phyloP scores from a whole-genome alignment of 2,113 vertebrate genomes.

The Sinocyclocheilus anophthalmus region DNA sequence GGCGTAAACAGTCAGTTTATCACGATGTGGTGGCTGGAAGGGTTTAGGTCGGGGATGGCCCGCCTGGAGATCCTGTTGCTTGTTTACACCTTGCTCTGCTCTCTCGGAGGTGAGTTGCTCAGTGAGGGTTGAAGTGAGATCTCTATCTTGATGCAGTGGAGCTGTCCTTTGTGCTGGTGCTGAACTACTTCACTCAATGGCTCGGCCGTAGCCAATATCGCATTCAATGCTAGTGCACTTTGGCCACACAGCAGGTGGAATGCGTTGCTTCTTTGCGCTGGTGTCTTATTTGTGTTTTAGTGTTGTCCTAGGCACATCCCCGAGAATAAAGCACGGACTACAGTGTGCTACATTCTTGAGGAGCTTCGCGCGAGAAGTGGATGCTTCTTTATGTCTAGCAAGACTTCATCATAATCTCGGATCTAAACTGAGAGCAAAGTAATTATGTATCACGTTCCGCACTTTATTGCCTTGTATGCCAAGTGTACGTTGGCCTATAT shows the following conservation, averaged over 20 bases:
- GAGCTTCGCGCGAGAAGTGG: constrained; percentile 15
- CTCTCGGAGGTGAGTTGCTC: constrained; percentile 76
- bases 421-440: constrained; percentile 19
- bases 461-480: constrained; percentile 5
- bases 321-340: constrained; percentile 13
- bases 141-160: constrained; percentile 64
- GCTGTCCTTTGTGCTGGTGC: constrained; percentile 78
- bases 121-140: constrained; percentile 48
- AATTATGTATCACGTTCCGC: background rate
- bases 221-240: background rate
- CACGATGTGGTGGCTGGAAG: constrained; percentile 75
- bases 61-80: constrained; percentile 74
- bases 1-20: constrained; percentile 62
- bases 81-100: constrained; percentile 72
- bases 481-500: background rate
- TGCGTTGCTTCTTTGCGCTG: background rate
- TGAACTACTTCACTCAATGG: constrained; percentile 68
- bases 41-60: constrained; percentile 65
- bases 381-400: background rate
- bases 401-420: constrained; percentile 9
- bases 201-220: background rate
- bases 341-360: constrained; percentile 1
- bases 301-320: constrained; percentile 7
- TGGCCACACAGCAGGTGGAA: constrained; percentile 11
- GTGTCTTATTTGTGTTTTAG: background rate